Evolutionary conservation across 2,888 invertebrate species (phyloP).

Genomic region (Parthenolecanium corni): DNA sequence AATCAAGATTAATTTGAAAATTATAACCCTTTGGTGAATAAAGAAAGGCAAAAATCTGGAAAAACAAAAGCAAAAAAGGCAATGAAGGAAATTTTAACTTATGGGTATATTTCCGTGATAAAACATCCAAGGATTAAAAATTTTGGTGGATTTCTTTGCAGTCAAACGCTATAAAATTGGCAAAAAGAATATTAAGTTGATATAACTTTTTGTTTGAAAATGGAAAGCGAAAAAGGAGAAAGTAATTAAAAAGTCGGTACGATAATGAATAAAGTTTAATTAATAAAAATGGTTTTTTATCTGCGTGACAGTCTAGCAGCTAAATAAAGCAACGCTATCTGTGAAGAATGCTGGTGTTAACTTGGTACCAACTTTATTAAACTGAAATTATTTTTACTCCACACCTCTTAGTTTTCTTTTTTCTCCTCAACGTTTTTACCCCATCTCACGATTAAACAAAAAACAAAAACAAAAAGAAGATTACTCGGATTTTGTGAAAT

Average conservation of each 20-base stretch:
- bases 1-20: too few relatives aligned
- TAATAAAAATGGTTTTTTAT: constrained; percentile 6
- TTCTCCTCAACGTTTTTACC: too few relatives aligned
- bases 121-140: constrained; percentile 8
- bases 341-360: constrained; percentile 3
- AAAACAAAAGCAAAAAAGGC: too few relatives aligned
- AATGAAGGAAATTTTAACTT: too few relatives aligned
- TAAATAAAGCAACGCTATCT: constrained; percentile 6
- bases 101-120: not conserved
- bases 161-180: constrained; percentile 20
- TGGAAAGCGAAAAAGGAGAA: constrained; percentile 1
- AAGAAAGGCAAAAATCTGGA: too few relatives aligned
- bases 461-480: too few relatives aligned
- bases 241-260: constrained; percentile 25
- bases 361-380: constrained; percentile 13
- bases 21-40: too few relatives aligned
- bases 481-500: too few relatives aligned
- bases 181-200: constrained; percentile 26
- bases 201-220: constrained; percentile 2
- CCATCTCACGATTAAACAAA: too few relatives aligned
- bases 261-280: constrained; percentile 27
- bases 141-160: constrained; percentile 6
- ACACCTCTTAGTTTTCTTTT: too few relatives aligned
- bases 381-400: constrained; percentile 2
- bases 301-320: constrained; percentile 3